Evolutionary conservation across 2,113 vertebrate genomes (phyloP).

Genomic region (Taurulus bubalis): DNA sequence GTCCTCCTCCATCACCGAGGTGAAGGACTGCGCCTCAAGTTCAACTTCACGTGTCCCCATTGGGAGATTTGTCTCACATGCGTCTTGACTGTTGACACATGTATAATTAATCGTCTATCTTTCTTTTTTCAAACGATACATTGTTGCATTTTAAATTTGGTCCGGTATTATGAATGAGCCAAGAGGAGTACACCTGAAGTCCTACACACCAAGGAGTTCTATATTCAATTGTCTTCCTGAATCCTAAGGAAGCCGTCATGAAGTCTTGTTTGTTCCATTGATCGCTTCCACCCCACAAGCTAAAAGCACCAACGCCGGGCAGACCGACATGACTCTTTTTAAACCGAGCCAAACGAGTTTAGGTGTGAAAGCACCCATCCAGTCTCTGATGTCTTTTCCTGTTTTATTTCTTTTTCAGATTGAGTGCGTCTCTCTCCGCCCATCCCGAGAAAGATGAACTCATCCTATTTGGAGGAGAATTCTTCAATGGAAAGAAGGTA

Average conservation of each 20-base stretch:
- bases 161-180: no score
- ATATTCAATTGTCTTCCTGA: no score
- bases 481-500: constrained; percentile 98
- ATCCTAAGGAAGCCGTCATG: not conserved
- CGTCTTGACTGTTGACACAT: not conserved
- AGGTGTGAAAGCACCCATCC: no score
- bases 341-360: not conserved
- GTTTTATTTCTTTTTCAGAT: constrained; percentile 74
- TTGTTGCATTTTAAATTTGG: no score
- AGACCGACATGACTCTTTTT: no score
- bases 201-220: no score
- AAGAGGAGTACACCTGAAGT: no score
- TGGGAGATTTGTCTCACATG: no score
- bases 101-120: not conserved
- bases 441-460: constrained; percentile 96
- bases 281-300: not conserved
- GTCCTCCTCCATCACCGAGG: constrained; percentile 90
- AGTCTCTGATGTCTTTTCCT: not conserved
- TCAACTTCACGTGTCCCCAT: not conserved
- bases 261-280: not conserved
- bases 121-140: no score
- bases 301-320: no score
- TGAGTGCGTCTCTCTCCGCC: constrained; percentile 89
- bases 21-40: constrained; percentile 43
- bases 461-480: constrained; percentile 98